Evolutionary conservation across 2,888 invertebrate genomes (phyloP).

Genomic region (Drosophila helvetica): DNA sequence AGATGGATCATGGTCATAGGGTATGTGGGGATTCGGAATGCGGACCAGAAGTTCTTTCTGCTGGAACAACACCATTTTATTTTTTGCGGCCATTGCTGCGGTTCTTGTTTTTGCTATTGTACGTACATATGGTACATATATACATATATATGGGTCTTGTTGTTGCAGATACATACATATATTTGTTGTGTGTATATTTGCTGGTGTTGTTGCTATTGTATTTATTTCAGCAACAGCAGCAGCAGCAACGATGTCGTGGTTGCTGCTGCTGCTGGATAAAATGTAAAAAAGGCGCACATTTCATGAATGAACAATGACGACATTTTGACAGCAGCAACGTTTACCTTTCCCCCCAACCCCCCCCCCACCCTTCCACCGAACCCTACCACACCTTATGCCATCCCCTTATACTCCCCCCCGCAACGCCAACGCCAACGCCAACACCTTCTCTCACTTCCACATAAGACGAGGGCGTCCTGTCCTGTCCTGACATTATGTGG

Average conservation of each 20-base stretch:
- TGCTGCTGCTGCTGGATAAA: slow-evolving; percentile 41
- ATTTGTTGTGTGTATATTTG: too few relatives aligned
- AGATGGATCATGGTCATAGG: too few relatives aligned
- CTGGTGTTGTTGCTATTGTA: slow-evolving; percentile 5
- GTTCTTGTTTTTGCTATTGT: slow-evolving; percentile 43
- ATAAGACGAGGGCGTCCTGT: neutral
- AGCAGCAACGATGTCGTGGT: neutral
- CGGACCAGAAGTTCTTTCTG: too few relatives aligned
- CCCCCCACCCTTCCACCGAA: neutral
- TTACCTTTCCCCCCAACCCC: slow-evolving; percentile 19
- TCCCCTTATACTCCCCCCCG: neutral
- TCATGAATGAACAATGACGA: slow-evolving; percentile 79
- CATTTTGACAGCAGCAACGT: slow-evolving; percentile 72
- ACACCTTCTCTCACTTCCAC: too few relatives aligned
- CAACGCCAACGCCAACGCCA: too few relatives aligned
- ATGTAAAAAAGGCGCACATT: slow-evolving; percentile 67
- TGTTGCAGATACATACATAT: too few relatives aligned
- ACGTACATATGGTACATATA: neutral
- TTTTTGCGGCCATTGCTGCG: slow-evolving; percentile 73
- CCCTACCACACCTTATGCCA: neutral
- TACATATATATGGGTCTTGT: too few relatives aligned
- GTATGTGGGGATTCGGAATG: too few relatives aligned
- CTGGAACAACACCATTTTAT: neutral
- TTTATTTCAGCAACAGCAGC: too few relatives aligned
- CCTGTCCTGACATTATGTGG: neutral